A percentile compares a stretch with the other conserved stretches of the same genome.
phyloP scores from a whole-genome alignment of 2,888 invertebrate genomes.

The Gryllus longicercus region DNA sequence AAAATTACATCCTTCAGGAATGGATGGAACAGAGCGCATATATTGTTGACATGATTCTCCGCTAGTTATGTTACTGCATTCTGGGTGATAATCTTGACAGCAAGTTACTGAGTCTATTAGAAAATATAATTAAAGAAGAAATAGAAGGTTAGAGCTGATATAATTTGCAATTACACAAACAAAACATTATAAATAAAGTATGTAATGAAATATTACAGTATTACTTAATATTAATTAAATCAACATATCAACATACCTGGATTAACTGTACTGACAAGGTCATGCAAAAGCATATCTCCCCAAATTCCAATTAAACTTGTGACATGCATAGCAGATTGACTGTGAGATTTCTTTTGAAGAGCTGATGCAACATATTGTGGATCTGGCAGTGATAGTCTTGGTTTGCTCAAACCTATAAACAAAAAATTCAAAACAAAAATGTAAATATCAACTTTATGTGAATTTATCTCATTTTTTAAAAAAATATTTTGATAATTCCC shows the following conservation, averaged over 20 bases:
- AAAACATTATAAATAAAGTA: background rate
- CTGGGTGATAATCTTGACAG: constrained; percentile 48
- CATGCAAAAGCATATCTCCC: constrained; percentile 72
- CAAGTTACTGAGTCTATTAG: constrained; percentile 38
- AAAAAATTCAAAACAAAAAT: too few relatives aligned
- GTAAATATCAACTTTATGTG: too few relatives aligned
- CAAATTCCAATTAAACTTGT: constrained; percentile 75
- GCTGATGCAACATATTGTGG: constrained; percentile 58
- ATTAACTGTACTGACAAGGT: constrained; percentile 66
- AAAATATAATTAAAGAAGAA: too few relatives aligned
- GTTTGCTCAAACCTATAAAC: too few relatives aligned
- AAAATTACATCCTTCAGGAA: constrained; percentile 57
- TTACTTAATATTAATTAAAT: too few relatives aligned
- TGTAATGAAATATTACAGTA: too few relatives aligned
- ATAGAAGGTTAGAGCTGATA: too few relatives aligned
- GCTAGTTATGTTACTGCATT: constrained; percentile 54
- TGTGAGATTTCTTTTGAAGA: constrained; percentile 52
- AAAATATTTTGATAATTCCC: too few relatives aligned
- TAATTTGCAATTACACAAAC: background rate
- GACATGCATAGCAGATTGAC: constrained; percentile 63
- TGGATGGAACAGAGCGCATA: constrained; percentile 65
- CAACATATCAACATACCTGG: constrained; percentile 46
- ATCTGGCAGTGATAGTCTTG: background rate
- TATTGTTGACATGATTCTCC: constrained; percentile 61
- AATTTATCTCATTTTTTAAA: too few relatives aligned